Base-by-base conservation (phyloP, 2,888 invertebrate genomes). In the Cataglyphis altisquamis region DNA sequence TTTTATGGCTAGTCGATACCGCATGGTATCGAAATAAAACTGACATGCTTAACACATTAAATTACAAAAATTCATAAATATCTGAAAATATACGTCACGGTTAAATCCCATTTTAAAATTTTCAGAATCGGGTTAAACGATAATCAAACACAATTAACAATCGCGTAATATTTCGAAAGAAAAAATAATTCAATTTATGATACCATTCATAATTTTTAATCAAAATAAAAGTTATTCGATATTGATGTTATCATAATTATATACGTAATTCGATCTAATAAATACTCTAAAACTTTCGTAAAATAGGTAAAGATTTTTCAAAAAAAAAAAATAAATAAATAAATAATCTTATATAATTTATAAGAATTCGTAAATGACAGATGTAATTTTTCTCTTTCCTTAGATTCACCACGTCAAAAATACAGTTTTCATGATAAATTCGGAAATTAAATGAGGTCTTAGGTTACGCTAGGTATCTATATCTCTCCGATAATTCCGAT, bases 401-500 rank as follows among this genome's bases (percentile, higher is more conserved):
- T 5, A 21, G 36, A 21, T 15, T 45, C n/a, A 70, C 12, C 12
- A 15, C 73, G n/a, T 32, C 73, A 73, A 32, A 70, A 45, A 60
- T 60, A 78, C 45, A 80, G 60, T 80, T 72, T 80, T 72, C 78
- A 80, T 6, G 60, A 12, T 36, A 60, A 72, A 45, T 15, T 72
- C 73, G 57, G 73, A 80, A 80, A 80, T 80, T 80, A 80, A 80
- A 72, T 80, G 72, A 57, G 32, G 32, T 8, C 21, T 52, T 32
- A 36, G 41, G 73, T 73, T 73, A 60, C 18, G 72, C 4, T 29
- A 72, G 60, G 32, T 21, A 57, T 57, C 29, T 45, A 36, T 36
- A 57, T 57, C 45, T 25, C 25, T 70, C 45, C 60, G n/a, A 70
- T 60, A 72, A 32, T 29, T 9, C 8, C 78, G 78, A 78, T 80